Conservation (phyloP, 2,113 vertebrate genomes). For the Uria aalge region DNA sequence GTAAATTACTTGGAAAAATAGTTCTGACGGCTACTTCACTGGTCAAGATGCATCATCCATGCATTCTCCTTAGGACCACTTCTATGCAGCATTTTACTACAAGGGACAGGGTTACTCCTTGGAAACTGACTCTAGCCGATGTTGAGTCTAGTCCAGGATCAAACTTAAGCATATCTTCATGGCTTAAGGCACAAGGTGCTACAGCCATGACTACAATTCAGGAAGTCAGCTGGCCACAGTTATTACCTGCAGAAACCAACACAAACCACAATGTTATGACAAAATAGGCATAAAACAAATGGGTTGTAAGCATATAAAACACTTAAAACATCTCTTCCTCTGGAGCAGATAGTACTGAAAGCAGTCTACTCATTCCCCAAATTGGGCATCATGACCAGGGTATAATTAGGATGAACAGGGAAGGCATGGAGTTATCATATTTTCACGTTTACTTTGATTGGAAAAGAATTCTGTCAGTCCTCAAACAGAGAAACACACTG, state of each 20-base stretch:
- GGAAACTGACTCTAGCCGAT: not conserved
- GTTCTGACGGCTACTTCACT: not conserved
- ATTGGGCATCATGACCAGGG: not conserved
- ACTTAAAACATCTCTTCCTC: not conserved
- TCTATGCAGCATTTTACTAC: not conserved
- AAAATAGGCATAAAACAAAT: not conserved
- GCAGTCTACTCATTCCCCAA: not conserved
- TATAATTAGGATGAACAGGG: not conserved
- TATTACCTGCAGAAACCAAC: not conserved
- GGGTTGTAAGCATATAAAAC: not conserved
- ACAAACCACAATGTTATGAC: not conserved
- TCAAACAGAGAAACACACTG: not conserved
- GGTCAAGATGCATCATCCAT: not conserved
- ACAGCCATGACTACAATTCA: not conserved
- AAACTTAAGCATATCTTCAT: not conserved
- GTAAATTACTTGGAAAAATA: not conserved
- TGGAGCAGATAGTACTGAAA: not conserved
- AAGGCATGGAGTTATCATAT: not conserved
- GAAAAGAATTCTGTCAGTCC: not conserved
- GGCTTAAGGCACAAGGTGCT: not conserved
- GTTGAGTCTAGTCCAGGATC: not conserved
- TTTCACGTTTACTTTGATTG: not conserved
- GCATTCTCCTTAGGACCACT: not conserved
- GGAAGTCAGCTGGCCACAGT: not conserved
- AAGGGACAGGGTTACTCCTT: not conserved